phyloP scores from a whole-genome alignment of 2,797 vertebrate genomes.

The Oceanodroma leucorhoa region DNA sequence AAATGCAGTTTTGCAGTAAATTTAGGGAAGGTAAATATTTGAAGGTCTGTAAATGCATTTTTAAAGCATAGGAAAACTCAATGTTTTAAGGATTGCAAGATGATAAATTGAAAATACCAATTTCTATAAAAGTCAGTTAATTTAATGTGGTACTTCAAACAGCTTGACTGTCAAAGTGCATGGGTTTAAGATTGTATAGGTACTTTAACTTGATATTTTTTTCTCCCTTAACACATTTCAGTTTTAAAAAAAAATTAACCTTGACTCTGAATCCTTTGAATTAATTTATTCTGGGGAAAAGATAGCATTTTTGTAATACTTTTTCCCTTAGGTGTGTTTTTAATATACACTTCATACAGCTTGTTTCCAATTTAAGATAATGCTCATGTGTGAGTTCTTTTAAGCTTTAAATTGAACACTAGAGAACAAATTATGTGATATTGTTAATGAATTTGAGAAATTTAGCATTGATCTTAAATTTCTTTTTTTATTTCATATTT shows the following conservation, averaged over 20 bases:
- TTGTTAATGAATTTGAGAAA: not conserved
- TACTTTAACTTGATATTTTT: not conserved
- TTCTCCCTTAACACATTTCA: not conserved
- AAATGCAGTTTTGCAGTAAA: not conserved
- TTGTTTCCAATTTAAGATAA: not conserved
- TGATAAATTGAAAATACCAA: not conserved
- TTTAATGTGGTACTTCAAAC: not conserved
- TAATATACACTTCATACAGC: not conserved
- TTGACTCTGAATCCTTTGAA: not conserved
- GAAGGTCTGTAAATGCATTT: not conserved
- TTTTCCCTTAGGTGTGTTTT: not conserved
- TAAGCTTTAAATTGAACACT: not conserved
- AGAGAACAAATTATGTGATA: not conserved
- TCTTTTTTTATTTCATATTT: not conserved
- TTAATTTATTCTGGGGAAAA: not conserved
- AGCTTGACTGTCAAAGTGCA: not conserved
- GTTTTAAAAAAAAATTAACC: not conserved
- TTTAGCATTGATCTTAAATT: not conserved
- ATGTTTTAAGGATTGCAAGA: not conserved
- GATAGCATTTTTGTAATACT: not conserved
- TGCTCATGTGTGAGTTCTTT: accelerated
- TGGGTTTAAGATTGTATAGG: not conserved
- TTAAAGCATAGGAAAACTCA: not conserved
- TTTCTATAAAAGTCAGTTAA: not conserved
- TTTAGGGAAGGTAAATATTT: not conserved